Evolutionary conservation across 2,113 vertebrate genomes (phyloP).

Genomic region (Rutilus rutilus): DNA sequence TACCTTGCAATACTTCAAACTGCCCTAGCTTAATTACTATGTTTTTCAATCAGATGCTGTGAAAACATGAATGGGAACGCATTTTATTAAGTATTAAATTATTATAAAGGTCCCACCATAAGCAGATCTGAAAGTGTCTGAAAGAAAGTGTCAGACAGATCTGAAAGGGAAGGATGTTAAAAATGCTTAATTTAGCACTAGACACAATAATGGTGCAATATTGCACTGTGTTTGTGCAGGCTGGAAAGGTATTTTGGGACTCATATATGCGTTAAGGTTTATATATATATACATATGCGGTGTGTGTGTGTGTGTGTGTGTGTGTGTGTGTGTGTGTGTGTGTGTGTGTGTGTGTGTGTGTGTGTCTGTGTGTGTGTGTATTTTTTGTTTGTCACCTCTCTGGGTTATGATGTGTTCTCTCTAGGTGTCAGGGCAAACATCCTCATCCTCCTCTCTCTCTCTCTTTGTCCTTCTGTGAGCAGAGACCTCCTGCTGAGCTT

Average conservation of each 20-base stretch:
- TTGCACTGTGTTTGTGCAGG: not conserved
- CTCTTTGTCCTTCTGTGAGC: not conserved
- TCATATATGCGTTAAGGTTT: not conserved
- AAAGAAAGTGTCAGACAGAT: too few relatives aligned
- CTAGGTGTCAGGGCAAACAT: slow-evolving; percentile 11
- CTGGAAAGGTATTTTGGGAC: not conserved
- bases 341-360: too few relatives aligned
- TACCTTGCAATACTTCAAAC: not conserved
- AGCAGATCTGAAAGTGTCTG: not conserved
- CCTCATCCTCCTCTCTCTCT: slow-evolving; percentile 14
- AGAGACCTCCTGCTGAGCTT: slow-evolving; percentile 10
- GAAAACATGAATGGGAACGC: not conserved
- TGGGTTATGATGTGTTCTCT: slow-evolving; percentile 7
- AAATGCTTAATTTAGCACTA: not conserved
- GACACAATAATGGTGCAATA: not conserved
- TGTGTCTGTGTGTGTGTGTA: too few relatives aligned
- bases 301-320: too few relatives aligned
- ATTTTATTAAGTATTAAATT: not conserved
- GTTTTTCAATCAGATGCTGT: not conserved
- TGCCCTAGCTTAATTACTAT: not conserved
- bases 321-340: too few relatives aligned
- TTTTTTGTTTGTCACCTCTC: not conserved
- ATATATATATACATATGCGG: not conserved
- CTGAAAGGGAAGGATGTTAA: not conserved
- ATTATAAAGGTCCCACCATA: not conserved